Evolutionary conservation across 2,113 vertebrate species (phyloP).

Genomic region (Oncorhynchus tshawytscha): DNA sequence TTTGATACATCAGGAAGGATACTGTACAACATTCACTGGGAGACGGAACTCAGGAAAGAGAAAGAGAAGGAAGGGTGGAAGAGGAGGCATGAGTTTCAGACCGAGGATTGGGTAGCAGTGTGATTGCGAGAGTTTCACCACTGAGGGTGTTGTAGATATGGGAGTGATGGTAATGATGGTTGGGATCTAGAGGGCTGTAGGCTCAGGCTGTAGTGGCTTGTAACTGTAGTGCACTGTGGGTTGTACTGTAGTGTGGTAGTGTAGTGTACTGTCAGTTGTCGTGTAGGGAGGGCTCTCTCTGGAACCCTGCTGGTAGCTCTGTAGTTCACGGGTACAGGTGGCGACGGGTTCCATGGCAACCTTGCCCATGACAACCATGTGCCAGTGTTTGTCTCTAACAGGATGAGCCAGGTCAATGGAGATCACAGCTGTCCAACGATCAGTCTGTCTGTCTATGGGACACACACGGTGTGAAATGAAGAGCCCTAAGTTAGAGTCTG

Average conservation of each 20-base stretch:
- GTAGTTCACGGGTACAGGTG: not conserved
- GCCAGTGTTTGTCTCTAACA: not conserved
- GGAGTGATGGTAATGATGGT: not conserved
- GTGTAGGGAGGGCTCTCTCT: not conserved
- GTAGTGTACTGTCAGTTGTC: not conserved
- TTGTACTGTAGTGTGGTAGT: not conserved
- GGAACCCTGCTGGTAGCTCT: not conserved
- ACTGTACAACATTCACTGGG: not conserved
- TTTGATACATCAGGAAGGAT: not conserved
- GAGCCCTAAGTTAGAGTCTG: not conserved
- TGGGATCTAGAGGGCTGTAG: not conserved
- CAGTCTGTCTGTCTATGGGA: not conserved
- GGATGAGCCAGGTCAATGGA: not conserved
- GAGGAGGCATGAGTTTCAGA: constrained; percentile 13
- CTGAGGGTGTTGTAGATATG: not conserved
- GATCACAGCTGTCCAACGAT: not conserved
- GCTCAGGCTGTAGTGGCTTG: too few species aligned
- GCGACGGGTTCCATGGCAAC: not conserved
- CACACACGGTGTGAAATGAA: not conserved
- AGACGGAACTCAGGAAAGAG: not conserved
- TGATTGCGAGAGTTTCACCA: not conserved
- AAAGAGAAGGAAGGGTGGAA: not conserved
- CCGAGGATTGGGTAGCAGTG: too few species aligned
- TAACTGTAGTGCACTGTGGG: not conserved
- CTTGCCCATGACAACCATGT: not conserved